Evolutionary conservation across 2,113 vertebrate species (phyloP), one percentile per base, ranked within the genome.

Genomic region (Thryonomys swinderianus): DNA sequence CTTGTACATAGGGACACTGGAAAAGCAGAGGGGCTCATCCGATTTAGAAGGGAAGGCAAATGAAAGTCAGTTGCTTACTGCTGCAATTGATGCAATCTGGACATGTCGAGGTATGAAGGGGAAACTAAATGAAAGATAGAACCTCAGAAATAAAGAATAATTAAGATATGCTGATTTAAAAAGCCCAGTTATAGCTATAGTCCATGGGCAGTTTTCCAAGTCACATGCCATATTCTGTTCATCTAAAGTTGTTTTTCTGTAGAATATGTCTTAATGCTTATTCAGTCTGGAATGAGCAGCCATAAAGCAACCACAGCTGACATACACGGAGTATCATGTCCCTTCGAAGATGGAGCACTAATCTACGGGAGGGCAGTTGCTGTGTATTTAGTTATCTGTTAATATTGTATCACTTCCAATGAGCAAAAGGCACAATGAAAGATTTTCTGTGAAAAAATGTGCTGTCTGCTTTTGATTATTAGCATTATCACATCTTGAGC

Each of bases 401-500:
- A 82, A 71, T 94, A 90, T 32, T 1, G 2, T 14, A 9, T 82
- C 51, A 89, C 62, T 91, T 83, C 42, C 67, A 71, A 66, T 20
- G 74, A 89, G 23, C 34, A 66, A 95, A 87, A 89, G 21, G 8
- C 55, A 27, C 7, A 18, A 79, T 34, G n/a, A 94, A 80, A 76
- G 30, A 82, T 64, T 92, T 55, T 30, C 51, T 42, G 55, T 84
- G 57, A 66, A 93, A 93, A 88, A 30, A 34, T 71, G 37, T 82
- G 30, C 32, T 18, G 7, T 84, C 27, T 85, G 53, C 81, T 73
- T 91, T 64, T 40, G 67, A 88, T 80, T 92, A 92, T 93, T 84
- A 83, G 82, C 86, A 90, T 80, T 90, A 93, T 79, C 37, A 91
- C 21, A 74, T 78, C 66, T 32, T 87, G 93, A 94, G 62, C 61